Evolutionary conservation across 2,888 invertebrate genomes (phyloP).

Genomic region (Callyntrura sp.): DNA sequence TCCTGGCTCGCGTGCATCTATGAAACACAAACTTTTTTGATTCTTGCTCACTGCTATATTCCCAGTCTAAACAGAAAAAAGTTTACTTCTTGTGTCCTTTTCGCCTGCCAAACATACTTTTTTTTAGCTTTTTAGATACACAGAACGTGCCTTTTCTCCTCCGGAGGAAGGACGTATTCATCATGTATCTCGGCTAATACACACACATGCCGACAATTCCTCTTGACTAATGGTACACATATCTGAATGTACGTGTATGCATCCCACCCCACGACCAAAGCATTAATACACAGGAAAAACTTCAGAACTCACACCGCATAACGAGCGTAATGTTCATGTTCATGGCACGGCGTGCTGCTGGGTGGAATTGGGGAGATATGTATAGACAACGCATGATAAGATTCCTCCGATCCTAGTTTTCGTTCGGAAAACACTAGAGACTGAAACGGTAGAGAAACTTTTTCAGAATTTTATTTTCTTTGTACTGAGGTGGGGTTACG

Average conservation of each 20-base stretch:
- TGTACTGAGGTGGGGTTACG: conserved; percentile 6
- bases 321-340: conserved; percentile 53
- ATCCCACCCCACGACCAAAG: background rate
- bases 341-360: conserved; percentile 53
- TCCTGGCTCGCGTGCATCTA: conserved; percentile 47
- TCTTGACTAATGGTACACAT: too few species aligned
- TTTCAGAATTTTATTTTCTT: background rate
- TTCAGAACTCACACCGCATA: conserved; percentile 50
- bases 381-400: conserved; percentile 25
- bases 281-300: conserved; percentile 35
- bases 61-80: conserved; percentile 41
- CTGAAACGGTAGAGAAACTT: background rate
- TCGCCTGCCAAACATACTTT: conserved; percentile 25
- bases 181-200: conserved; percentile 49
- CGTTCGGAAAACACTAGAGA: conserved; percentile 49
- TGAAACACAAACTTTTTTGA: conserved; percentile 29
- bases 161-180: conserved; percentile 62
- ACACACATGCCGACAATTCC: conserved; percentile 32
- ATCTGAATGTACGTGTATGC: background rate
- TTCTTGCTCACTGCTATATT: conserved; percentile 29
- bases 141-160: conserved; percentile 58
- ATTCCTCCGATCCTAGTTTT: conserved; percentile 34
- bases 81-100: conserved; percentile 59
- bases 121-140: conserved; percentile 64
- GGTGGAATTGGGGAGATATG: too few species aligned